Evolutionary conservation across 2,797 vertebrate species (phyloP).

Genomic region (Acanthurus leucopareius): DNA sequence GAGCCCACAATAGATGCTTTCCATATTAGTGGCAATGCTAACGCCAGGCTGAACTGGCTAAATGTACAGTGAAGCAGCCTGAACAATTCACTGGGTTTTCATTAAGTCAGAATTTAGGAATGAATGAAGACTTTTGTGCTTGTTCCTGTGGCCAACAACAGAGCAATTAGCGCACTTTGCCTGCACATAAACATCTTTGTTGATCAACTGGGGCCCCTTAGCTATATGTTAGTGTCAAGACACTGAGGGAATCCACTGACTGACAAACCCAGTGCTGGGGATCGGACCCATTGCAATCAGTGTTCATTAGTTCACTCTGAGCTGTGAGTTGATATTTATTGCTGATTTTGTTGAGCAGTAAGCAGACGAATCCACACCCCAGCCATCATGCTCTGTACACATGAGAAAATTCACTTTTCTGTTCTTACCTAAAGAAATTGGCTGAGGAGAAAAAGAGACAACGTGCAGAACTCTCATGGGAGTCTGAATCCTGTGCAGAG

Average conservation of each 20-base stretch:
- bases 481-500: conserved; percentile 39
- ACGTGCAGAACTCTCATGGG: conserved; percentile 31
- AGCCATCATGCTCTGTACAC: conserved; percentile 18
- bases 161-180: too few relatives aligned
- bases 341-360: background rate
- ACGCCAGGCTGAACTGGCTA: too few relatives aligned
- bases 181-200: too few relatives aligned
- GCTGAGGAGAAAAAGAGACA: conserved; percentile 4
- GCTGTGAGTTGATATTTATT: background rate
- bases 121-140: too few relatives aligned
- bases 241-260: conserved; percentile 37
- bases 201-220: too few relatives aligned
- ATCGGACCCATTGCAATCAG: conserved; percentile 12
- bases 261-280: conserved; percentile 15
- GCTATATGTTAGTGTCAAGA: background rate
- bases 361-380: background rate
- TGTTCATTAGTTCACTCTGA: background rate
- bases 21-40: too few relatives aligned
- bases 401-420: conserved; percentile 22
- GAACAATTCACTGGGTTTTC: too few relatives aligned
- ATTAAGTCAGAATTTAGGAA: too few relatives aligned
- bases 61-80: too few relatives aligned
- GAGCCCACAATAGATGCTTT: too few relatives aligned
- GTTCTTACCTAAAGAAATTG: conserved; percentile 18
- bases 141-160: too few relatives aligned